These are phyloP conservation scores for Cygnus olor DNA, from an alignment of 2,797 vertebrate species.

Conservation along the genomic window DNA sequence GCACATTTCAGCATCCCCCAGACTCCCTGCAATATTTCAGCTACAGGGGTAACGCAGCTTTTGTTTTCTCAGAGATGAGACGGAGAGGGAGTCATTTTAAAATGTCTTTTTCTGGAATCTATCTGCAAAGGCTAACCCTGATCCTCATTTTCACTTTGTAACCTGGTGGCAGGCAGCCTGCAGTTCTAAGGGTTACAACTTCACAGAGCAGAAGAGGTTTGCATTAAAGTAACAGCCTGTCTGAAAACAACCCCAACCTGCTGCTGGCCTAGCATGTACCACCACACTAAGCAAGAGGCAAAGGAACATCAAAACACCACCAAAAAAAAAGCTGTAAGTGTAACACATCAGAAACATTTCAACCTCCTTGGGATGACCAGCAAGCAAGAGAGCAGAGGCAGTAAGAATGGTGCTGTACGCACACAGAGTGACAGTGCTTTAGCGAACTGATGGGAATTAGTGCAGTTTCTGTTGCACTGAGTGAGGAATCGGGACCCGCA, in stretches of 20 bases:
- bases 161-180: background rate
- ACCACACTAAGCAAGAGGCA: background rate
- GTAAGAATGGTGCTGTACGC: background rate
- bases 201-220: background rate
- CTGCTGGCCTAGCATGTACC: fast-evolving
- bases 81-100: background rate
- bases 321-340: background rate
- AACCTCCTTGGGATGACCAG: background rate
- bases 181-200: background rate
- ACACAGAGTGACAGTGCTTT: fast-evolving
- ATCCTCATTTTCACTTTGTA: background rate
- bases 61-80: background rate
- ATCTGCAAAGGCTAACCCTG: background rate
- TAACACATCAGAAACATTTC: background rate
- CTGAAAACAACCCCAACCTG: background rate
- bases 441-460: background rate
- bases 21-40: background rate
- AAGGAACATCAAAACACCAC: background rate
- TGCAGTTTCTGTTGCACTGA: background rate
- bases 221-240: background rate
- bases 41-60: background rate
- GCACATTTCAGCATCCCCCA: background rate
- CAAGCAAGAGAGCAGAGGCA: background rate
- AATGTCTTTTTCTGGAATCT: background rate
- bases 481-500: background rate